Evolutionary conservation across 1,140 invertebrate species (phyloP), one percentile per base, ranked within the genome.

Genomic region (Ips nitidus): DNA sequence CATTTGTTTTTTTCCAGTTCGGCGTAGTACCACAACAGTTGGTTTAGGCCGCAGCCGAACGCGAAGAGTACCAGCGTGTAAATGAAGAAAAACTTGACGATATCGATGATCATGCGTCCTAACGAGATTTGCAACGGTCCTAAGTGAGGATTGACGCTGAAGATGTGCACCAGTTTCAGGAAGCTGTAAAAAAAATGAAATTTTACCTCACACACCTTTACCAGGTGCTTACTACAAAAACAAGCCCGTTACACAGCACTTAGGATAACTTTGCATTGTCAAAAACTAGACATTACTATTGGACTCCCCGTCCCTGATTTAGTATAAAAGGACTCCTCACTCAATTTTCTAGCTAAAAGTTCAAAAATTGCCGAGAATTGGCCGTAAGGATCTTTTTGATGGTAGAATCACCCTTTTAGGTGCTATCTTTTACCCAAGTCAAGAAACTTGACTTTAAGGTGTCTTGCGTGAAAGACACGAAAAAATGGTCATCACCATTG

Each of bases 21-120:
- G 8, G 93, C 90, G 80, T 94, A 96, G 79, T 95, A 96, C 93
- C 93, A 95, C 42, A 95, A 82, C 36, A 97, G 80, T 79, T 96
- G 94, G 79, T 95, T 95, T 47, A 95, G 80, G 38, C 90, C 92
- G 74, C 91, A 93, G 41, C 91, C 91, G 79, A 94, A 94, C 8
- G 92, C 89, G 76, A 94, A 93, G 6, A 94, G 82, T 3, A 95
- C 91, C 50, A 94, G 82, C 7, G 88, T 86, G 79, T 94, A 94
- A 75, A 95, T 92, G 78, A 92, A 92, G 80, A 94, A 92, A 80
- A 94, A 94, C 78, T 94, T 94, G 5, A 92, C 86, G 69, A 94
- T 94, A 78, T 95, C 92, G 73, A 93, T 92, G 53, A 94, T 88
- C 91, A 94, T 94, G 78, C 89, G 80, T n/a, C 92, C 92, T 3